Evolutionary conservation across 2,113 vertebrate species (phyloP), one percentile per base, ranked within the genome.

Genomic region (Ailuropoda melanoleuca): DNA sequence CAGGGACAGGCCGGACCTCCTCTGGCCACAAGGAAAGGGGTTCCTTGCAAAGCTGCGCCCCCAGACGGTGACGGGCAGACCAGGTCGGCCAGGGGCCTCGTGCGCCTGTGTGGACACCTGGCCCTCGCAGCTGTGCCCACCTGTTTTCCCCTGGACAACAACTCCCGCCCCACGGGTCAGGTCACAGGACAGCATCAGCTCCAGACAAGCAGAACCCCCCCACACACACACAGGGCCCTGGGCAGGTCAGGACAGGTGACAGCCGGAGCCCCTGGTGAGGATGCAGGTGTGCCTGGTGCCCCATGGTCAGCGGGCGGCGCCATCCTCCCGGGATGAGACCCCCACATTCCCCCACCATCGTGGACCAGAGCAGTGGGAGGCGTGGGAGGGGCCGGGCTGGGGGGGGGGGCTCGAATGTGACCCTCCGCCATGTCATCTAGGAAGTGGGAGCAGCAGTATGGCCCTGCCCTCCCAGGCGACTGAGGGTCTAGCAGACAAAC

Each of bases 261-360:
- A 34, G 13, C 14, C 2, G 3, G 64, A 66, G 64, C 64, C 34
- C 15, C 64, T 18, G 14, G 14, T 4, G 31, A 18, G 64, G 31
- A n/a, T 15, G 3, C 64, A 17, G 3, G 1, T 3, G 15, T 17
- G 62, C 31, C 62, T 8, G 0, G 19, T 2, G 19, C 55, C 55
- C 55, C 55, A 21, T 7, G 19, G 18, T 26, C 58, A 60, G 24
- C 10, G 10, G 58, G 58, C 3, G 24, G 23, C 58, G 4, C 26
- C 58, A 68, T 1, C 34, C 64, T 68, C 64, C 64, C 17, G 5
- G 60, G 60, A 13, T 31, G 60, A 62, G 60, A 29, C 26, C 11
- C 60, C 62, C 29, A 14, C 62, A 2, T 64, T 0, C 26, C 11
- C 60, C 62, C 29, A 14, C 62, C 2, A 31, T 0, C n/a, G 0